Evolutionary conservation across 2,888 invertebrate species (phyloP).

Genomic region (Tipula vernalis): DNA sequence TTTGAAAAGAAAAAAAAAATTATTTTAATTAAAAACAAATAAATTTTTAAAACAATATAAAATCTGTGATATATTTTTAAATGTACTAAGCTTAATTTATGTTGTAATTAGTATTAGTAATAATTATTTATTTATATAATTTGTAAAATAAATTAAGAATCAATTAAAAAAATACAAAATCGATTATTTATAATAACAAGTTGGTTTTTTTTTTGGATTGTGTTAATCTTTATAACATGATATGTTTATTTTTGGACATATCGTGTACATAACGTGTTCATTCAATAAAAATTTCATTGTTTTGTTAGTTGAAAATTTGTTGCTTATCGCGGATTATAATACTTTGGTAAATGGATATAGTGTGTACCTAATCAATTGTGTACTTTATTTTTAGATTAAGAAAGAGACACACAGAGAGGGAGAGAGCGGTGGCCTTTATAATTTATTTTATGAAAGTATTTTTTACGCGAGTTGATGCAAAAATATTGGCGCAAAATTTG

Average conservation of each 20-base stretch:
- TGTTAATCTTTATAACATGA: neutral
- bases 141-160: neutral
- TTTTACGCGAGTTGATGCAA: neutral
- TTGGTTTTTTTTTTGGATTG: neutral
- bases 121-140: neutral
- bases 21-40: neutral
- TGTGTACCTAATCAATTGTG: neutral
- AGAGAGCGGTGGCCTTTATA: neutral
- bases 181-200: neutral
- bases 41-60: neutral
- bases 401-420: neutral
- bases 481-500: neutral
- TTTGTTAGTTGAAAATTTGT: neutral
- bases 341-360: neutral
- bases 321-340: neutral
- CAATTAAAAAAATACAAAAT: neutral
- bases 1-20: neutral
- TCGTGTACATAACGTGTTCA: neutral
- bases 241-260: neutral
- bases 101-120: neutral
- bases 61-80: neutral
- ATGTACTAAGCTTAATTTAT: neutral
- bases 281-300: neutral
- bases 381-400: no score
- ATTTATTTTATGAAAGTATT: neutral